Conservation (phyloP, 1,140 invertebrate genomes). For the Drosophila fuyamai region DNA sequence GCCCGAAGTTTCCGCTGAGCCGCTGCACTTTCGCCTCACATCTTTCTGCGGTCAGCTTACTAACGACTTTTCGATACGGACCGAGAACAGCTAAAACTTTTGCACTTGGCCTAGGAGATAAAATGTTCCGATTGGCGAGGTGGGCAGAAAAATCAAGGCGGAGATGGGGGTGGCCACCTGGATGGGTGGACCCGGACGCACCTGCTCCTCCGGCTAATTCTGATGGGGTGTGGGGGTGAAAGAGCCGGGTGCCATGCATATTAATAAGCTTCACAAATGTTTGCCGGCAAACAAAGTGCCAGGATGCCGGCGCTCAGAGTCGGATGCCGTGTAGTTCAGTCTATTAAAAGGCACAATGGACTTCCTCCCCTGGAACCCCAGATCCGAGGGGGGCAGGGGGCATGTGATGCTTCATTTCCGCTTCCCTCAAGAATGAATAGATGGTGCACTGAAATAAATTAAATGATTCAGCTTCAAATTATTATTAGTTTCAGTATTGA, state of each 20-base stretch:
- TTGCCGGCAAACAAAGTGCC: slow-evolving; percentile 62
- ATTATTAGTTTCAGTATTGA: too few species aligned
- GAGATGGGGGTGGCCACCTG: neutral
- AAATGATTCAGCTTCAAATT: too few species aligned
- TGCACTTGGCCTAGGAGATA: slow-evolving; percentile 66
- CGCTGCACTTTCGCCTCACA: slow-evolving; percentile 41
- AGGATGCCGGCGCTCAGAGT: slow-evolving; percentile 29
- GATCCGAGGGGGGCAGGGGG: neutral
- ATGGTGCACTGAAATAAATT: neutral
- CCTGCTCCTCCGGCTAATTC: slow-evolving; percentile 56
- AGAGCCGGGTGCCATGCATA: slow-evolving; percentile 55
- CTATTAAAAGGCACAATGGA: slow-evolving; percentile 76
- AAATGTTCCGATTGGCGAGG: slow-evolving; percentile 64
- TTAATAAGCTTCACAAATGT: slow-evolving; percentile 79
- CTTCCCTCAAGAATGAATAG: slow-evolving; percentile 1
- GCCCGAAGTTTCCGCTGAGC: slow-evolving; percentile 29
- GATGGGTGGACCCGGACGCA: slow-evolving; percentile 6
- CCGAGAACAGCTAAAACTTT: slow-evolving; percentile 57
- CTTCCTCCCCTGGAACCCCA: slow-evolving; percentile 13
- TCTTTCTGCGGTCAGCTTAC: slow-evolving; percentile 76
- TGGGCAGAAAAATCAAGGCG: neutral
- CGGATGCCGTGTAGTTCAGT: slow-evolving; percentile 58
- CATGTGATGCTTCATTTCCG: slow-evolving; percentile 56
- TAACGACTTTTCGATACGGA: slow-evolving; percentile 78
- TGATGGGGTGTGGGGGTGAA: neutral